Evolutionary conservation across 1,140 invertebrate species (phyloP).

Genomic region (Papilio polytes): DNA sequence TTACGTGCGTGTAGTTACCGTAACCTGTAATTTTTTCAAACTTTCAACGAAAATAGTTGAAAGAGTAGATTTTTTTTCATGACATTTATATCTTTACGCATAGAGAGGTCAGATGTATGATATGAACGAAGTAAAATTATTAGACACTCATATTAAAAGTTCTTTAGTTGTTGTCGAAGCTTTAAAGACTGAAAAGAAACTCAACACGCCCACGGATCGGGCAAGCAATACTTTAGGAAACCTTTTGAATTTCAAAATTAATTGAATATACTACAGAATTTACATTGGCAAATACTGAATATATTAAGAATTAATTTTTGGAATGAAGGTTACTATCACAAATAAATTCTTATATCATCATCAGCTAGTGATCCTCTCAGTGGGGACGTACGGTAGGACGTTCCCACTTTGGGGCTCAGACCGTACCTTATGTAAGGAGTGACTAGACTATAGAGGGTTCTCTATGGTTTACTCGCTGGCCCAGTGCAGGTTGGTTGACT

Average conservation of each 20-base stretch:
- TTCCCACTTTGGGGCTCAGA: too few relatives aligned
- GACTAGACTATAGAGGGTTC: too few relatives aligned
- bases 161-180: neutral
- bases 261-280: neutral
- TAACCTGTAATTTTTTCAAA: neutral
- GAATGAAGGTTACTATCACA: too few relatives aligned
- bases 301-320: too few relatives aligned
- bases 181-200: neutral
- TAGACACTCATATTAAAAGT: neutral
- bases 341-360: too few relatives aligned
- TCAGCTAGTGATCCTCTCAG: too few relatives aligned
- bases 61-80: neutral
- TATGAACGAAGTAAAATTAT: neutral
- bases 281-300: too few relatives aligned
- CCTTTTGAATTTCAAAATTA: neutral
- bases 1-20: neutral
- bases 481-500: too few relatives aligned
- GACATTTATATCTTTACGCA: neutral
- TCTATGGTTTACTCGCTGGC: too few relatives aligned
- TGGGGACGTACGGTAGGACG: too few relatives aligned
- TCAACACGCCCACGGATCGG: neutral
- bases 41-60: neutral
- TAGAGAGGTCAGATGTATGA: neutral
- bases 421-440: too few relatives aligned
- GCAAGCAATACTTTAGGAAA: neutral